phyloP scores from a whole-genome alignment of 2,113 vertebrate species.

The Dasypus novemcinctus region DNA sequence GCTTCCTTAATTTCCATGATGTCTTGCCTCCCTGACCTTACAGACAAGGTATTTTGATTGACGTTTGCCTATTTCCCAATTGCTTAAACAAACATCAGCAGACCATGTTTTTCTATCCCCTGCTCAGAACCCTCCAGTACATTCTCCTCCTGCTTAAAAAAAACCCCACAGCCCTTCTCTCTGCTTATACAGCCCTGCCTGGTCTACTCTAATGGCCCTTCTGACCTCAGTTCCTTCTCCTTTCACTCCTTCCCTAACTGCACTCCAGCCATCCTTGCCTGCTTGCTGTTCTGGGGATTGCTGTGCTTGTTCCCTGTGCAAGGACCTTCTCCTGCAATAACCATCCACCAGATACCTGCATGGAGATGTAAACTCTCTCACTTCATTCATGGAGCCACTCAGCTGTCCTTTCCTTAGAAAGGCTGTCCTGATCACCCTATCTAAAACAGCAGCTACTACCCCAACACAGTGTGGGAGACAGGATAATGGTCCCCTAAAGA shows the following conservation, averaged over 20 bases:
- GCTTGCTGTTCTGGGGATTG: fast-evolving
- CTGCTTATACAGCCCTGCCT: no score
- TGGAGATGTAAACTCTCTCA: neutral
- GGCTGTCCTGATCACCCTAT: neutral
- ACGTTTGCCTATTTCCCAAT: neutral
- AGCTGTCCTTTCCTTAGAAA: neutral
- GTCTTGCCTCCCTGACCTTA: neutral
- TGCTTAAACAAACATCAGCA: neutral
- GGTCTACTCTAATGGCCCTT: neutral
- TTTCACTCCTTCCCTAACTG: neutral
- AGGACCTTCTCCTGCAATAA: no score
- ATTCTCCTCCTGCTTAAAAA: neutral
- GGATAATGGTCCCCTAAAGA: neutral
- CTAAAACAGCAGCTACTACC: neutral
- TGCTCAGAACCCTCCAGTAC: neutral
- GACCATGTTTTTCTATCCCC: neutral
- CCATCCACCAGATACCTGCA: neutral
- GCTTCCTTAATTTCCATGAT: neutral
- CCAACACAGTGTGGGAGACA: neutral
- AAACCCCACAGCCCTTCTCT: neutral
- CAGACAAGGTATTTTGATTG: neutral
- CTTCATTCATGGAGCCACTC: neutral
- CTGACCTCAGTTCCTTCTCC: neutral
- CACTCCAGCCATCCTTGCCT: neutral
- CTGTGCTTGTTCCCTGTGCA: neutral